Conservation (phyloP, 2,113 vertebrate genomes). For the Atlantisia rogersi region DNA sequence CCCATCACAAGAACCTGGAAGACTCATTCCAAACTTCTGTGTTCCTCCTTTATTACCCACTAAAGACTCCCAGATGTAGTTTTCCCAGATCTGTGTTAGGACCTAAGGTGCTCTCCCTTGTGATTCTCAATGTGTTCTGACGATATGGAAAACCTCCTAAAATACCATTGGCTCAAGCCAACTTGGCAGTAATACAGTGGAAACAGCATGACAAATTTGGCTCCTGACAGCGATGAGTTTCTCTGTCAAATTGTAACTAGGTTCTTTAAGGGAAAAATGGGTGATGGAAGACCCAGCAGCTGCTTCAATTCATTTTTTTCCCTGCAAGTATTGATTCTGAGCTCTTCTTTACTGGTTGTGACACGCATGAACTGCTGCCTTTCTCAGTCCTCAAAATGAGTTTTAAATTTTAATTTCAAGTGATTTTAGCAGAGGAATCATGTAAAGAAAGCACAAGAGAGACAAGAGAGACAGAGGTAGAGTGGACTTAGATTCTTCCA, state of each 20-base stretch:
- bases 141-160: slow-evolving; percentile 3
- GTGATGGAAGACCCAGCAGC: not conserved
- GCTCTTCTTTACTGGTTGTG: not conserved
- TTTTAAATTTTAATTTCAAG: not conserved
- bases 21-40: not conserved
- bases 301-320: not conserved
- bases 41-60: not conserved
- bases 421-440: not conserved
- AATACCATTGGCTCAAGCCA: not conserved
- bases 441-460: not conserved
- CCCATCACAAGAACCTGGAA: not conserved
- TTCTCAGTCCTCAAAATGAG: not conserved
- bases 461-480: not conserved
- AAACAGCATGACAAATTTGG: slow-evolving; percentile 21
- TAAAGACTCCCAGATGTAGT: not conserved
- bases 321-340: not conserved
- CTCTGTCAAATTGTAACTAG: not conserved
- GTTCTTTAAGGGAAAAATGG: not conserved
- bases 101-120: not conserved
- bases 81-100: not conserved
- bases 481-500: not conserved
- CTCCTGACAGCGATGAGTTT: not conserved
- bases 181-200: slow-evolving; percentile 25
- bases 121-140: not conserved
- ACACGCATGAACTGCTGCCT: not conserved